Evolutionary conservation across 2,888 invertebrate species (phyloP).

Genomic region (Conomelus anceps): DNA sequence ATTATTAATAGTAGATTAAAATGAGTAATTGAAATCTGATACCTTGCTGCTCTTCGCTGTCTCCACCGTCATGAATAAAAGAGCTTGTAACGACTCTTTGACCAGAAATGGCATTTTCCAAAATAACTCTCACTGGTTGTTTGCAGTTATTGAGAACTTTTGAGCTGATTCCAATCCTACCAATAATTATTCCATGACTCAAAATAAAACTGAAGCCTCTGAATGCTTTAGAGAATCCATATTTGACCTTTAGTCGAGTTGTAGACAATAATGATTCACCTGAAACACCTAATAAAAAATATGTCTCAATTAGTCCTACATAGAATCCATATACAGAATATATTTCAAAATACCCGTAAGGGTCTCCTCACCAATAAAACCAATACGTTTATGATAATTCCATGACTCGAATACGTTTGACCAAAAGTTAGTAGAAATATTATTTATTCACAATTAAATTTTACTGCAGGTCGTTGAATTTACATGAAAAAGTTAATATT

Average conservation of each 20-base stretch:
- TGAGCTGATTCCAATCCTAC: neutral
- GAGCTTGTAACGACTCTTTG: conserved; percentile 14
- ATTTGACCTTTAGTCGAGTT: neutral
- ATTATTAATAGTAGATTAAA: too few relatives aligned
- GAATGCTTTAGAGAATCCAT: neutral
- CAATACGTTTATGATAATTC: too few relatives aligned
- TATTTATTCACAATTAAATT: too few relatives aligned
- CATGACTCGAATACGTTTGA: too few relatives aligned
- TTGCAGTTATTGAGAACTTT: neutral
- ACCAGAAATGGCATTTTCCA: neutral
- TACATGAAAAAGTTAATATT: too few relatives aligned
- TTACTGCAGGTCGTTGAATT: too few relatives aligned
- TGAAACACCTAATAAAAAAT: conserved; percentile 1
- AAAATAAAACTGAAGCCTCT: neutral
- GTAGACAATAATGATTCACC: conserved; percentile 9
- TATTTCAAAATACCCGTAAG: too few relatives aligned
- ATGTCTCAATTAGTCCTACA: neutral
- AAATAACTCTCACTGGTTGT: neutral
- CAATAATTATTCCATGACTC: neutral
- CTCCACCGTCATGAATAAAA: neutral
- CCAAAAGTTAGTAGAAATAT: too few relatives aligned
- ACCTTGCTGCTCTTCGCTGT: neutral
- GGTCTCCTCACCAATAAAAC: too few relatives aligned
- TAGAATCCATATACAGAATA: too few relatives aligned
- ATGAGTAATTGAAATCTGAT: too few relatives aligned